Evolutionary conservation across 2,888 invertebrate genomes (phyloP).

Genomic region (Tortricodes alternella): DNA sequence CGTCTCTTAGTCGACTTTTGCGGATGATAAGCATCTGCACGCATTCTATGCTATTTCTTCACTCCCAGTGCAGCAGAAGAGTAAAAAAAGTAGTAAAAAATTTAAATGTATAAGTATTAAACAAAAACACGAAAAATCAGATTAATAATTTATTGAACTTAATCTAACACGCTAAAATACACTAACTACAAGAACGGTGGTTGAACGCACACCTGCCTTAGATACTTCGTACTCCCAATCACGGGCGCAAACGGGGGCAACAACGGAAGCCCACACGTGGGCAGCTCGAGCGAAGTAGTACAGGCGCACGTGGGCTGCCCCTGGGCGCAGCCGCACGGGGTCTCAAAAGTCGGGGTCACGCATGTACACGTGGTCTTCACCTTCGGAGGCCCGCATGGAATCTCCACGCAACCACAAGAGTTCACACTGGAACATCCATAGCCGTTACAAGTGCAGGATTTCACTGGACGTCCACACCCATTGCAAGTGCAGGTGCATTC

Average conservation of each 20-base stretch:
- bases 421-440: constrained; percentile 1
- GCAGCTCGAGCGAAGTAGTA: constrained; percentile 17
- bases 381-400: constrained; percentile 29
- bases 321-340: constrained; percentile 27
- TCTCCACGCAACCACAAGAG: constrained; percentile 28
- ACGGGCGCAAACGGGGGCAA: constrained; percentile 41
- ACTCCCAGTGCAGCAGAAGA: too few species aligned
- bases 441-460: constrained; percentile 7
- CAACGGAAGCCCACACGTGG: constrained; percentile 35
- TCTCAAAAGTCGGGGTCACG: constrained; percentile 20
- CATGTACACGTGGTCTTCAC: constrained; percentile 29
- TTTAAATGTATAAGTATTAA: too few species aligned
- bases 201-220: constrained; percentile 57
- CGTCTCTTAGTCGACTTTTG: too few species aligned
- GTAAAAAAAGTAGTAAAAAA: too few species aligned
- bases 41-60: too few species aligned
- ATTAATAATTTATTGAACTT: background rate
- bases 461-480: background rate
- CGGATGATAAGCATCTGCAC: too few species aligned
- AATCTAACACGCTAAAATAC: background rate
- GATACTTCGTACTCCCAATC: constrained; percentile 46
- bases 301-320: constrained; percentile 29
- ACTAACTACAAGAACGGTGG: constrained; percentile 58
- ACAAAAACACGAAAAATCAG: too few species aligned
- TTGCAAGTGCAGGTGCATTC: background rate